A percentile compares a stretch with the other conserved stretches of the same genome.
These are phyloP conservation scores for Cheilosia vulpina DNA, from an alignment of 2,888 invertebrate species.

Conservation along the genomic window DNA sequence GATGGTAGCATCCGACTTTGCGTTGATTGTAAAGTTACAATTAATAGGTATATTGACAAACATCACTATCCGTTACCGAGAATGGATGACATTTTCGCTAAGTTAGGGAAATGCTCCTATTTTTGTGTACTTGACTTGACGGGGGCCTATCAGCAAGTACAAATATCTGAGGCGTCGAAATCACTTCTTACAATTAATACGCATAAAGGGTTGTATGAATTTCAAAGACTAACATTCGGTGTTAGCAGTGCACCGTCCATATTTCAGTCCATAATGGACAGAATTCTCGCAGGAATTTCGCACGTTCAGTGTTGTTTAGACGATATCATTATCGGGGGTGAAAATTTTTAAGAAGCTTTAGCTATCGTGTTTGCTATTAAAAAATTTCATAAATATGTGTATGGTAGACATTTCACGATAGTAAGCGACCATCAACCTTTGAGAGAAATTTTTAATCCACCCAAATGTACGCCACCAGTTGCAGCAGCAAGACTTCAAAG, in stretches of 20 bases:
- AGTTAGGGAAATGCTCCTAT: too few relatives aligned
- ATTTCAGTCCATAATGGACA: conserved; percentile 3
- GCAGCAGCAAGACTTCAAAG: conserved; percentile 23
- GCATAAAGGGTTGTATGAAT: conserved; percentile 19
- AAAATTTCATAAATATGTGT: too few relatives aligned
- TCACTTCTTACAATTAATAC: conserved; percentile 50
- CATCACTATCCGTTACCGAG: conserved; percentile 75
- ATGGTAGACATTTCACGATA: conserved; percentile 45
- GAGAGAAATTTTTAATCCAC: conserved; percentile 65
- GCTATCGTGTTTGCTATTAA: conserved; percentile 26
- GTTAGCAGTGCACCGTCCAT: not conserved
- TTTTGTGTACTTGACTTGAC: too few relatives aligned
- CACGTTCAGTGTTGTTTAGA: conserved; percentile 49
- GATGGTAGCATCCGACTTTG: conserved; percentile 74
- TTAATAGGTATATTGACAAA: conserved; percentile 74
- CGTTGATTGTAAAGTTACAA: conserved; percentile 68
- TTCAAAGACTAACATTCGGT: conserved; percentile 12
- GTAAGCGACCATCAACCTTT: conserved; percentile 75
- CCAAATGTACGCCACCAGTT: conserved; percentile 24
- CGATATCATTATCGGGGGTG: conserved; percentile 61
- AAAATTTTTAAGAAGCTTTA: conserved; percentile 28
- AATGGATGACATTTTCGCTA: conserved; percentile 57
- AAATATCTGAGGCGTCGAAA: too few relatives aligned
- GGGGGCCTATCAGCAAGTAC: too few relatives aligned
- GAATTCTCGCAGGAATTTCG: conserved; percentile 11